phyloP scores from a whole-genome alignment of 1,140 invertebrate species.

The Yoshiicerus persimilis region DNA sequence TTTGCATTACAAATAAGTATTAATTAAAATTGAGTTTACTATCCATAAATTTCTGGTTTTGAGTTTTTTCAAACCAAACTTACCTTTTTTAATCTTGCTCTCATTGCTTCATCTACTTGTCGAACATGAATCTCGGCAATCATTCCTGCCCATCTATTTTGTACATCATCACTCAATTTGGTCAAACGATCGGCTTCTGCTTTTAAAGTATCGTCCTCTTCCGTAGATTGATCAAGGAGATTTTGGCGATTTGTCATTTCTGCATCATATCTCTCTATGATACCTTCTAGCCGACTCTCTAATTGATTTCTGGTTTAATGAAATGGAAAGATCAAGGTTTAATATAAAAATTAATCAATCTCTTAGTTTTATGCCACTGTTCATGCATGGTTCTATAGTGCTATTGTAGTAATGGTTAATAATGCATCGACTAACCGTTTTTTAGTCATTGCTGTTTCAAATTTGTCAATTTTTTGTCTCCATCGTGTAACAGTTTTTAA shows the following conservation, averaged over 20 bases:
- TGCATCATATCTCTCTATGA: conserved; percentile 6
- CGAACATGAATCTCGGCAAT: neutral
- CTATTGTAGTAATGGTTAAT: too few species aligned
- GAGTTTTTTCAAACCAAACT: neutral
- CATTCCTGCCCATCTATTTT: neutral
- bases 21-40: too few species aligned
- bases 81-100: neutral
- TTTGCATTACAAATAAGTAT: neutral
- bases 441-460: neutral
- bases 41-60: neutral
- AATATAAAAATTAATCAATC: neutral
- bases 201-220: neutral
- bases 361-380: too few species aligned
- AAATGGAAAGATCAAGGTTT: neutral
- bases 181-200: neutral
- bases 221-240: neutral
- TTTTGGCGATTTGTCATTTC: conserved; percentile 16
- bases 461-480: neutral
- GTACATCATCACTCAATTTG: neutral
- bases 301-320: neutral
- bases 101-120: neutral
- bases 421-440: neutral
- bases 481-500: neutral
- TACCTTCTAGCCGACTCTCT: neutral
- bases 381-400: too few species aligned